A percentile compares a stretch with the other conserved stretches of the same genome.
Evolutionary conservation across 2,888 invertebrate genomes (phyloP).

Genomic region (Cryptus armator): DNA sequence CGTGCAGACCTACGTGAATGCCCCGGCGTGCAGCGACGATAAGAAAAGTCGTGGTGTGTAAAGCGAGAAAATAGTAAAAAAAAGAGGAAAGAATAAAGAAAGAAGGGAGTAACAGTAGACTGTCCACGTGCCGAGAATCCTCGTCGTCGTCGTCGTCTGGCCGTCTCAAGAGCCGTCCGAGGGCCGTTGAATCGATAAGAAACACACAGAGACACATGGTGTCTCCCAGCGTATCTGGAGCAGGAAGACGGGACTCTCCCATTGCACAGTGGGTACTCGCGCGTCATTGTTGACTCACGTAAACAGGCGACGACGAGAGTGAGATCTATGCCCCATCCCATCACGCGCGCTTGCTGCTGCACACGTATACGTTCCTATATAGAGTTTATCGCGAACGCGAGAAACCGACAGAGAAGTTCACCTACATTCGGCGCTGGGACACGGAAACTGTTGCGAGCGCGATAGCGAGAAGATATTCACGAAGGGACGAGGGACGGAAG

Average conservation of each 20-base stretch:
- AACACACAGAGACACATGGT: slow-evolving; percentile 38
- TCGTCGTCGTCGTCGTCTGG: slow-evolving; percentile 33
- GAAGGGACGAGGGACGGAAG: not conserved
- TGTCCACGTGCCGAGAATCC: slow-evolving; percentile 68
- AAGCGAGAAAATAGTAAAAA: slow-evolving; percentile 30
- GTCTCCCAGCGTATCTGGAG: slow-evolving; percentile 47
- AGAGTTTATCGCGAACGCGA: slow-evolving; percentile 43
- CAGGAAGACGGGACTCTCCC: slow-evolving; percentile 48
- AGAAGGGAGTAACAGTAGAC: slow-evolving; percentile 52
- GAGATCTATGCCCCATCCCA: not conserved
- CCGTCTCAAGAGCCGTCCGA: slow-evolving; percentile 38
- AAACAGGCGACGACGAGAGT: slow-evolving; percentile 16
- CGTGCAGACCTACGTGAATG: slow-evolving; percentile 58
- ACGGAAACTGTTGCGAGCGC: slow-evolving; percentile 8
- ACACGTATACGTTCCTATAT: not conserved
- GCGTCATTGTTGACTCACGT: slow-evolving; percentile 46
- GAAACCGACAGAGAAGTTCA: slow-evolving; percentile 70
- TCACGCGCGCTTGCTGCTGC: not conserved
- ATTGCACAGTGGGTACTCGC: slow-evolving; percentile 15
- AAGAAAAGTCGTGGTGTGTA: slow-evolving; percentile 54
- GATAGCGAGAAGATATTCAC: slow-evolving; percentile 10
- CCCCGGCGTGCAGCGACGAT: slow-evolving; percentile 41
- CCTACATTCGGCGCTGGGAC: slow-evolving; percentile 70
- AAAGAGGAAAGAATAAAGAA: slow-evolving; percentile 25
- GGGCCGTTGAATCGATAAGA: slow-evolving; percentile 67